phyloP scores from a whole-genome alignment of 2,113 vertebrate species.

The Cyprinodon tularosa region DNA sequence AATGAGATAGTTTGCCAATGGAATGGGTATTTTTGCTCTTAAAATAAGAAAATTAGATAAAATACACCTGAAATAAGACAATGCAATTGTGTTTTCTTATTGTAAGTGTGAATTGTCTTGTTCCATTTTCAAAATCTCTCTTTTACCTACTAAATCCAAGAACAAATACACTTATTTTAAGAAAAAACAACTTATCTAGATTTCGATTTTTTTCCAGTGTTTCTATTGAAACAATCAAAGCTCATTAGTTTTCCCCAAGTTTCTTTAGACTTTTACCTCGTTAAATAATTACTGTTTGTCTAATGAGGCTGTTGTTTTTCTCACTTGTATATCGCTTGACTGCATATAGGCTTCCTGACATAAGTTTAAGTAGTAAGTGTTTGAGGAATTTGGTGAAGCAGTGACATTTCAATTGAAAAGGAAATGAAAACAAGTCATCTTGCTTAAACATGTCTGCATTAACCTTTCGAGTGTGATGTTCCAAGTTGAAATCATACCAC shows the following conservation, averaged over 20 bases:
- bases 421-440: neutral
- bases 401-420: neutral
- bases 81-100: no score
- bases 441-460: conserved; percentile 6
- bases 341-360: neutral
- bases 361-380: neutral
- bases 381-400: neutral
- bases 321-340: neutral
- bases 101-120: no score
- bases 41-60: no score
- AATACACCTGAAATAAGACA: no score
- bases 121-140: no score
- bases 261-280: neutral
- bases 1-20: no score
- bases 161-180: no score
- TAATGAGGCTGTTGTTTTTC: neutral
- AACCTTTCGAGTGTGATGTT: conserved; percentile 2
- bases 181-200: no score
- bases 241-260: neutral
- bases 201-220: no score
- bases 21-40: no score
- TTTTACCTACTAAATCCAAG: no score
- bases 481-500: conserved; percentile 40
- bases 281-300: neutral
- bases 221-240: neutral